phyloP scores from a whole-genome alignment of 1,140 invertebrate species.

The Drosophila kikkawai region DNA sequence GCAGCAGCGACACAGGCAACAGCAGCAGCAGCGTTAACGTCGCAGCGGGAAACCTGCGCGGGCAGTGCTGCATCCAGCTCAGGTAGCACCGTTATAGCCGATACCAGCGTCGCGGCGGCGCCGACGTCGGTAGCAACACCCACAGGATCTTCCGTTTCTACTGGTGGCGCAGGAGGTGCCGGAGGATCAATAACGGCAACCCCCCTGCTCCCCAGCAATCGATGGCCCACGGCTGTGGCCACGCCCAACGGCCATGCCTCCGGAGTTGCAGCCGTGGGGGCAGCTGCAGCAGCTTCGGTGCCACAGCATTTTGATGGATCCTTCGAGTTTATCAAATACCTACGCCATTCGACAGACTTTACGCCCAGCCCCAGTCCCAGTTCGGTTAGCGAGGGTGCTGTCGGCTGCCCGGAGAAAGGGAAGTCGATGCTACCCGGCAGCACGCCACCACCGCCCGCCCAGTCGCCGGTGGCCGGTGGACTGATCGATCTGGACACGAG shows the following conservation, averaged over 20 bases:
- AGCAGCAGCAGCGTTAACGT: slow-evolving; percentile 24
- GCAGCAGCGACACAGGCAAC: slow-evolving; percentile 7
- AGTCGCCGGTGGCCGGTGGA: slow-evolving; percentile 60
- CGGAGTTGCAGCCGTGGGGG: slow-evolving; percentile 19
- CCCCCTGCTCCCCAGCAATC: slow-evolving; percentile 51
- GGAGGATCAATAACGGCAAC: slow-evolving; percentile 11
- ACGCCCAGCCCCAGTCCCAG: slow-evolving; percentile 41
- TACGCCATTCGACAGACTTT: slow-evolving; percentile 80
- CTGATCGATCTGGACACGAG: slow-evolving; percentile 78
- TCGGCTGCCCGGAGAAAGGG: slow-evolving; percentile 45
- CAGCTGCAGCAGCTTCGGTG: slow-evolving; percentile 28
- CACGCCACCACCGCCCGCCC: slow-evolving; percentile 56
- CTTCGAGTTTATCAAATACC: slow-evolving; percentile 84
- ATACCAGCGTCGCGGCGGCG: slow-evolving; percentile 19
- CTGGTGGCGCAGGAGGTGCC: slow-evolving; percentile 13
- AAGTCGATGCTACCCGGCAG: slow-evolving; percentile 30
- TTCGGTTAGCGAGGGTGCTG: slow-evolving; percentile 18
- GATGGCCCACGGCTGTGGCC: slow-evolving; percentile 73
- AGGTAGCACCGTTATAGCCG: slow-evolving; percentile 37
- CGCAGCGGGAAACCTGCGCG: slow-evolving; percentile 38
- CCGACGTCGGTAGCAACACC: slow-evolving; percentile 14
- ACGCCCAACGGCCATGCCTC: slow-evolving; percentile 63
- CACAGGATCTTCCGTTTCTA: slow-evolving; percentile 12
- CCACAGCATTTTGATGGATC: slow-evolving; percentile 83
- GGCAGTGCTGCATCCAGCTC: slow-evolving; percentile 17